Percentiles rank a stretch among this genome's conserved stretches.
phyloP scores from a whole-genome alignment of 2,113 vertebrate species.

The Tachuris rubrigastra region DNA sequence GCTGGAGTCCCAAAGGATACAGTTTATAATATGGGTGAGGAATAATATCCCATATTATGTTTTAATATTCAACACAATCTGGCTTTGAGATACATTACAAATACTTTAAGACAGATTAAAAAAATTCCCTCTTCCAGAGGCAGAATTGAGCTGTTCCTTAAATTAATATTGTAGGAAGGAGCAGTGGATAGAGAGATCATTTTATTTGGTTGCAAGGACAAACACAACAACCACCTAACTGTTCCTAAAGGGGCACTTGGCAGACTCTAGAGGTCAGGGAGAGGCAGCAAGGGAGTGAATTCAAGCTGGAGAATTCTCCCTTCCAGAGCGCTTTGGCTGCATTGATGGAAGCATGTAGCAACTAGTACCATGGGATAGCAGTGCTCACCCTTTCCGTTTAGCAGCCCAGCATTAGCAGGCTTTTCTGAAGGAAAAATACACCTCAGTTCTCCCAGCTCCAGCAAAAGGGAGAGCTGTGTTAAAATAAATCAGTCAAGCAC shows the following conservation, averaged over 20 bases:
- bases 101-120: not conserved
- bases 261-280: not conserved
- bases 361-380: not conserved
- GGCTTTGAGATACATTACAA: not conserved
- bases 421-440: conserved; percentile 17
- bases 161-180: not conserved
- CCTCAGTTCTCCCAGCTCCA: not conserved
- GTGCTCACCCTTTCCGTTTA: not conserved
- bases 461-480: not conserved
- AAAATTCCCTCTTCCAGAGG: not conserved
- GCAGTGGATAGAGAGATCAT: not conserved
- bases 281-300: not conserved
- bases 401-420: not conserved
- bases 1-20: not conserved
- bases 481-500: conserved; percentile 54
- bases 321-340: not conserved
- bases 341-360: not conserved
- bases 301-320: not conserved
- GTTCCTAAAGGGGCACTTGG: not conserved
- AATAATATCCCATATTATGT: not conserved
- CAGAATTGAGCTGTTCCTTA: not conserved
- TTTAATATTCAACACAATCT: not conserved
- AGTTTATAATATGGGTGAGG: not conserved
- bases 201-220: not conserved
- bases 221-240: not conserved